Evolutionary conservation across 2,888 invertebrate species (phyloP), one percentile per base, ranked within the genome.

Genomic region (Drosophila neotestacea): DNA sequence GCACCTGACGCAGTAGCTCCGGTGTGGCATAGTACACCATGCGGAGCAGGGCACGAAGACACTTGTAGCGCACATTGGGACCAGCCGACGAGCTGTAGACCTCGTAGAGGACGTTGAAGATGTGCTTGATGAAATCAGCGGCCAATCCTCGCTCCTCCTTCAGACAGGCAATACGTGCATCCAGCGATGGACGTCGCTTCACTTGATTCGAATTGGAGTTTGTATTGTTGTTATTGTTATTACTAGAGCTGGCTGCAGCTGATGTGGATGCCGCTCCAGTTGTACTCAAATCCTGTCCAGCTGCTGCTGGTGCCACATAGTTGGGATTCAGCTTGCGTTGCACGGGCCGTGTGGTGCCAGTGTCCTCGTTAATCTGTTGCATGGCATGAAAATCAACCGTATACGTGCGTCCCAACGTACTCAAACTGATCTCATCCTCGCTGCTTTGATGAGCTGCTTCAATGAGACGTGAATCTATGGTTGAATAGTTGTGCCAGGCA

Each of bases 281-380:
- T 22, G 78, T 66, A 65, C 85, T 51, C 50, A 88, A 9, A 79
- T 85, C 47, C 77, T 79, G n/a, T 72, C 59, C 83, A 73, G 74
- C 52, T 16, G 77, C 60, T 6, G 75, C 68, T 5, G 85, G 84
- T 5, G 91, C 87, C 61, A 94, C 84, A 70, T 92, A 95, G 79
- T 95, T 94, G 28, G 96, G 95, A 75, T 95, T 94, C 36, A 95
- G 94, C 85, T 95, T 94, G 46, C 98, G 95, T 92, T 98, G 98
- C 74, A 99, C 97, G 42, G 97, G 96, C 48, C 98, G 94, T 38
- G 98, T 96, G 32, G 98, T 98, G 71, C 99, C 99, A 0, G 98
- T 98, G 92, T 98, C 98, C 94, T 99, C 99, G 93, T 99, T 99
- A 79, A 99, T 97, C 94, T 99, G 98, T 93, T 98, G 98, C 98